Evolutionary conservation across 2,888 invertebrate species (phyloP).

Genomic region (Diogma glabrata): DNA sequence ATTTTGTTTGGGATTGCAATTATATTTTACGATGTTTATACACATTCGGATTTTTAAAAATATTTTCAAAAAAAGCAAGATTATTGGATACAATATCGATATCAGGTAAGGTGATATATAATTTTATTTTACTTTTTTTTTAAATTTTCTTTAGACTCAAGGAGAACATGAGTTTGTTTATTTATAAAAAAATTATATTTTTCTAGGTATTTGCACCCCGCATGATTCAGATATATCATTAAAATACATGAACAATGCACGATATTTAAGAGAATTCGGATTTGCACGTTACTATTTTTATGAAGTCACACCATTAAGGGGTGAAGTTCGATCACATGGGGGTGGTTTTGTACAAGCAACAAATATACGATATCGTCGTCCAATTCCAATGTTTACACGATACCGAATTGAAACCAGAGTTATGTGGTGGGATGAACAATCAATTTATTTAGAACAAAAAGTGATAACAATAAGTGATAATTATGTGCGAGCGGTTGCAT

Average conservation of each 20-base stretch:
- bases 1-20: no score
- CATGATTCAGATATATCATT: slow-evolving; percentile 77
- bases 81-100: no score
- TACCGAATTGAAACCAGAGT: slow-evolving; percentile 68
- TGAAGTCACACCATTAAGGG: slow-evolving; percentile 60
- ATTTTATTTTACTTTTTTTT: no score
- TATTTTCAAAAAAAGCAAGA: no score
- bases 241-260: slow-evolving; percentile 82
- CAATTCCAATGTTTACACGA: slow-evolving; percentile 63
- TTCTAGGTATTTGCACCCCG: slow-evolving; percentile 60
- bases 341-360: slow-evolving; percentile 66
- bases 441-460: slow-evolving; percentile 73
- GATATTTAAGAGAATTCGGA: slow-evolving; percentile 77
- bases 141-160: no score
- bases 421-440: slow-evolving; percentile 77
- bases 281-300: slow-evolving; percentile 78
- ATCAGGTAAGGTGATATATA: no score
- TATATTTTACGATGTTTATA: no score
- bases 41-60: no score
- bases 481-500: slow-evolving; percentile 65
- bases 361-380: slow-evolving; percentile 64
- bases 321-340: slow-evolving; percentile 45
- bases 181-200: no score
- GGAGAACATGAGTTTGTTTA: no score
- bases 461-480: slow-evolving; percentile 69